phyloP scores from a whole-genome alignment of 2,113 vertebrate species.

The Cavia porcellus region DNA sequence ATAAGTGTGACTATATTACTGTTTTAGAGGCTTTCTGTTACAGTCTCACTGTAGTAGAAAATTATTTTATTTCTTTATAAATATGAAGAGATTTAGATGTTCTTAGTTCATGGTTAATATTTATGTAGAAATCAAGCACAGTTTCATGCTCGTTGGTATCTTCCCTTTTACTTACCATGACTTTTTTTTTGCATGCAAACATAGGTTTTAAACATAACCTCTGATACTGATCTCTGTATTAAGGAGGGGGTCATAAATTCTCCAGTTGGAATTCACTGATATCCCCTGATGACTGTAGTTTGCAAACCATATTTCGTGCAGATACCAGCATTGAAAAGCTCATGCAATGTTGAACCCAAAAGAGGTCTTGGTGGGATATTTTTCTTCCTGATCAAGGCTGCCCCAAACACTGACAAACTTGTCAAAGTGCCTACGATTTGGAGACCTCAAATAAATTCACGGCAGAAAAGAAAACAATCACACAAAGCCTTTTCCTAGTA shows the following conservation, averaged over 20 bases:
- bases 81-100: neutral
- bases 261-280: neutral
- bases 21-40: neutral
- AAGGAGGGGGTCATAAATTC: neutral
- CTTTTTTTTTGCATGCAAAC: neutral
- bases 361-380: neutral
- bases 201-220: neutral
- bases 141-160: neutral
- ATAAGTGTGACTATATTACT: neutral
- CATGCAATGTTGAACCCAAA: fast-evolving
- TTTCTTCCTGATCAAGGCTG: neutral
- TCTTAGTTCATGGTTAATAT: neutral
- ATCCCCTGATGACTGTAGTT: neutral
- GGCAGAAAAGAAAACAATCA: neutral
- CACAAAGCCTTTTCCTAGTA: neutral
- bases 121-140: neutral
- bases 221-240: neutral
- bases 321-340: neutral
- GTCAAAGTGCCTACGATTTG: neutral
- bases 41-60: neutral
- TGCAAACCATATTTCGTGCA: neutral
- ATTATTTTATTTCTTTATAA: neutral
- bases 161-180: neutral
- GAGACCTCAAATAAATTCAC: neutral
- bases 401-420: neutral